Evolutionary conservation across 2,113 vertebrate species (phyloP), one percentile per base, ranked within the genome.

Genomic region (cattle (Bos taurus)): DNA sequence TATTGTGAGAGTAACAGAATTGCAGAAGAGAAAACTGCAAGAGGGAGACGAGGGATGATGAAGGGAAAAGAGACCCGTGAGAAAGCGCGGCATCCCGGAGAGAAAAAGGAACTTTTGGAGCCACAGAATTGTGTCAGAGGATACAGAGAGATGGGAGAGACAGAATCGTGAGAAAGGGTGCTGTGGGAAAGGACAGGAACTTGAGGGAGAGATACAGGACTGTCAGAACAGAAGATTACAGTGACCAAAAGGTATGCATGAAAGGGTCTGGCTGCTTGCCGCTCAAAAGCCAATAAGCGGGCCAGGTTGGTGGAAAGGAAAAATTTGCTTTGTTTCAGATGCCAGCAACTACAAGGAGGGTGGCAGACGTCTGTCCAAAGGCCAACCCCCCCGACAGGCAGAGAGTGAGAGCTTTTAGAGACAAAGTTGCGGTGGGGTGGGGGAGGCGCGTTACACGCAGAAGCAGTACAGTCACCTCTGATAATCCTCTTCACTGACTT

Each of bases 21-120:
- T 13, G 50, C 5, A 33, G 64, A 12, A 12, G 14, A 14, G 23
- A 36, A 19, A 26, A 2, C 1, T 50, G 52, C 14, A 40, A 40
- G 62, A 16, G 23, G 36, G 40, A 28, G 15, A 13, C 7, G 2
- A 28, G 40, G 6, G 74, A 14, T 28, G 11, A 26, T 5, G 6
- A 33, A 56, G 43, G 15, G 1, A 2, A 15, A 60, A 28, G 14
- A 28, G 78, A 81, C 19, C 10, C 1, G 3, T 9, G 78, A 12
- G 78, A 13, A 28, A 13, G 2, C 2, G 0, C 4, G 25, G 50
- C 2, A 21, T 30, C 28, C 2, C 0, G 16, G 16, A 12, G 16
- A 30, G 25, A 23, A 14, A 52, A 28, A 7, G 43, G 77, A 7
- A 33, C 6, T 4, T 2, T 2, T 2, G 28, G 52, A 40, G n/a